phyloP scores from a whole-genome alignment of 2,888 invertebrate species.

The Thecocarcelia acutangulata region DNA sequence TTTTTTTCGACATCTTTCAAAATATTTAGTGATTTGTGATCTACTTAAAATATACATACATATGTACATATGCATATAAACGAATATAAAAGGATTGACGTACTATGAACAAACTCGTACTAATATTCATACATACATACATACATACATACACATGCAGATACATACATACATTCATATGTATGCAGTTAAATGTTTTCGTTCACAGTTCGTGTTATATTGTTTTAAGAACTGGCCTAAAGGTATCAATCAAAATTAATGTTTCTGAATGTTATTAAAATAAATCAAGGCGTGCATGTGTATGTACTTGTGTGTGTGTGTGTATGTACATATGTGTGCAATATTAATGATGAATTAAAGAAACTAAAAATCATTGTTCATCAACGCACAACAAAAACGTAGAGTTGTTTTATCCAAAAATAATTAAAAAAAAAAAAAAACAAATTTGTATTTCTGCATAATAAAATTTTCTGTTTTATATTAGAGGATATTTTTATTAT shows the following conservation, averaged over 20 bases:
- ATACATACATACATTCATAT: no score
- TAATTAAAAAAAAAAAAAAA: slow-evolving; percentile 42
- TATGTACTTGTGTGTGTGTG: neutral
- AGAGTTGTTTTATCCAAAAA: no score
- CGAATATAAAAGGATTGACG: neutral
- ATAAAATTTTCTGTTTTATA: no score
- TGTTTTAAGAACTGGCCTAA: slow-evolving; percentile 71
- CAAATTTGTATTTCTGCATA: neutral
- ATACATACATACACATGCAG: no score
- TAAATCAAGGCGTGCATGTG: slow-evolving; percentile 14
- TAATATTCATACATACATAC: no score
- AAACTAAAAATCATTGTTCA: slow-evolving; percentile 70
- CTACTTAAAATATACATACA: slow-evolving; percentile 36
- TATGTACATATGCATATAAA: neutral
- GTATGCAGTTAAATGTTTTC: neutral
- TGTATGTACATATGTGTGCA: neutral
- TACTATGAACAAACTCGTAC: no score
- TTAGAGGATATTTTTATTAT: no score
- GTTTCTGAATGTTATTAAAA: slow-evolving; percentile 8
- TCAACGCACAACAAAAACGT: slow-evolving; percentile 71
- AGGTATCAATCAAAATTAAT: slow-evolving; percentile 78
- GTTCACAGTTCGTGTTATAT: slow-evolving; percentile 54
- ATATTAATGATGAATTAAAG: slow-evolving; percentile 31
- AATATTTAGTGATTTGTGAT: slow-evolving; percentile 42
- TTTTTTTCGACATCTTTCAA: slow-evolving; percentile 43